Conservation (phyloP, 2,888 invertebrate genomes). For the Aproaerema taeniolella region DNA sequence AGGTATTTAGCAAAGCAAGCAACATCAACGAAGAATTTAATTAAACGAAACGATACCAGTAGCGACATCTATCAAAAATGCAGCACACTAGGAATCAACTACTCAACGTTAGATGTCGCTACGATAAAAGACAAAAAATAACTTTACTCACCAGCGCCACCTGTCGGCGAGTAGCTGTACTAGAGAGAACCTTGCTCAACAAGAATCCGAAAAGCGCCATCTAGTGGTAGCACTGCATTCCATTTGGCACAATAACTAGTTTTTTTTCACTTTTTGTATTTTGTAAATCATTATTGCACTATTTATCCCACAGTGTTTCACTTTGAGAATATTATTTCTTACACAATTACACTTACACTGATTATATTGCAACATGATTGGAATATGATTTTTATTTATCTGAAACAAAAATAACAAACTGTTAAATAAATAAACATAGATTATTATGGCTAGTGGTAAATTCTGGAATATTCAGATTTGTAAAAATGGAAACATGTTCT, state of each 20-base stretch:
- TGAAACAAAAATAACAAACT: slow-evolving; percentile 46
- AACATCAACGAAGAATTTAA: too few species aligned
- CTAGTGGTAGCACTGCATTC: slow-evolving; percentile 71
- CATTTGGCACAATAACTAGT: slow-evolving; percentile 44
- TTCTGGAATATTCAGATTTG: too few species aligned
- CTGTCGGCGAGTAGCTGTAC: slow-evolving; percentile 51
- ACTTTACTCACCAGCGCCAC: slow-evolving; percentile 54
- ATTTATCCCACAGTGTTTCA: slow-evolving; percentile 38
- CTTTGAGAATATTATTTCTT: slow-evolving; percentile 38
- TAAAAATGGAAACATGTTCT: too few species aligned
- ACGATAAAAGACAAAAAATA: background rate
- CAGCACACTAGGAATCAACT: slow-evolving; percentile 22
- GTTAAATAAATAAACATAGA: slow-evolving; percentile 12
- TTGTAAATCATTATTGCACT: slow-evolving; percentile 29
- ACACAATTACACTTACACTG: slow-evolving; percentile 57
- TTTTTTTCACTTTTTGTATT: slow-evolving; percentile 37
- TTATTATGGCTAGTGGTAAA: too few species aligned
- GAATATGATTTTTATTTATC: slow-evolving; percentile 35
- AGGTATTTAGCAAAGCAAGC: too few species aligned
- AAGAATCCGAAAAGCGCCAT: slow-evolving; percentile 58
- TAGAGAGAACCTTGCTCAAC: slow-evolving; percentile 42
- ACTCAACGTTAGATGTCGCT: slow-evolving; percentile 43
- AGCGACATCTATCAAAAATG: slow-evolving; percentile 49
- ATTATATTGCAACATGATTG: slow-evolving; percentile 46
- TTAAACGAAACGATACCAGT: slow-evolving; percentile 19